Conservation (phyloP, 2,113 vertebrate genomes). For the Macaca nemestrina region DNA sequence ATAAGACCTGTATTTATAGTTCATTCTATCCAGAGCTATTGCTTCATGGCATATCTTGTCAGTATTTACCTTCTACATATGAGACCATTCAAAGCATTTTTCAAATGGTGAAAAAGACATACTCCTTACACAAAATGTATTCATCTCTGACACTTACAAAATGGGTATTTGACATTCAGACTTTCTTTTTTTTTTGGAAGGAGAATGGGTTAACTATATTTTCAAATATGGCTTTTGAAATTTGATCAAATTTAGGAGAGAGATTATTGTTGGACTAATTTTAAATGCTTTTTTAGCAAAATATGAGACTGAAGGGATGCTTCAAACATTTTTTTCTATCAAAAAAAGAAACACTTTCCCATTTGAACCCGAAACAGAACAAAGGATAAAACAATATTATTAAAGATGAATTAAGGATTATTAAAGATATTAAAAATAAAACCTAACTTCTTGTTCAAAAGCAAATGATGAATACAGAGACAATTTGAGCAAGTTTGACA, state of each 20-base stretch:
- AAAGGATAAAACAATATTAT: background rate
- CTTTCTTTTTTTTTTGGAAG: constrained; percentile 17
- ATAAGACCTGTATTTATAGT: background rate
- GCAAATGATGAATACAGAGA: background rate
- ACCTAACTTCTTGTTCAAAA: constrained; percentile 12
- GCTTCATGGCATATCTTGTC: background rate
- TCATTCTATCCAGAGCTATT: constrained; percentile 9
- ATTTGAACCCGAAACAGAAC: constrained; percentile 6
- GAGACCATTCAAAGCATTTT: constrained; percentile 57
- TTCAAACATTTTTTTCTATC: constrained; percentile 45
- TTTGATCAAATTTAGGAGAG: constrained; percentile 11
- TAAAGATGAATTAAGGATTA: background rate
- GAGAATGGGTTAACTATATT: background rate
- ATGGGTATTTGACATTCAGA: background rate
- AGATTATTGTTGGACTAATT: constrained; percentile 34
- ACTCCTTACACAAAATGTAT: constrained; percentile 34
- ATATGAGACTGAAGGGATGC: constrained; percentile 21
- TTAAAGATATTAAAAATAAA: constrained; percentile 30
- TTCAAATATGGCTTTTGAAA: constrained; percentile 44
- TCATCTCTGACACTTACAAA: constrained; percentile 53
- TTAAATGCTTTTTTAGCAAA: constrained; percentile 30
- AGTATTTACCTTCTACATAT: constrained; percentile 48
- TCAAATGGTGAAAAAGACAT: constrained; percentile 46
- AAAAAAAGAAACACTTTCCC: background rate
- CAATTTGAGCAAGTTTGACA: constrained; percentile 1